Base-by-base conservation (phyloP, 2,888 invertebrate species). In the Siphonodentalium dalli region DNA sequence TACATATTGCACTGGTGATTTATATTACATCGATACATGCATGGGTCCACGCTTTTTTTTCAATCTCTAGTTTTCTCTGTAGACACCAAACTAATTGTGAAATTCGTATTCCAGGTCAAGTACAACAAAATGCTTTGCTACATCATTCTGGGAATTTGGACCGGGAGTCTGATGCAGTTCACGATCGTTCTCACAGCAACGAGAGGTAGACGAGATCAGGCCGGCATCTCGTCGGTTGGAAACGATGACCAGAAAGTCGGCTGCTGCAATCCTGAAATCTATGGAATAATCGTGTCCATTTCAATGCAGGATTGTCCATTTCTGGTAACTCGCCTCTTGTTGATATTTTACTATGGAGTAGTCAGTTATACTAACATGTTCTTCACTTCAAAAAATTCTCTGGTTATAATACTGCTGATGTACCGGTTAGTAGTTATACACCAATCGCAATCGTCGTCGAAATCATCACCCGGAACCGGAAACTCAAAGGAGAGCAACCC, bases 311-410 rank as follows among this genome's bases (percentile, higher is more conserved):
- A 80, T 52, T 68, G 75, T n/a, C 79, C 80, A 2, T 80, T 80
- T 58, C 67, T 80, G 8, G 68, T 74, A 7, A 63, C 79, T 21
- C 74, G 84, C 1, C 85, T 95, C 2, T 86, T 93, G 26, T 88
- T 96, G 38, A 93, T 96, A 55, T 87, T 90, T 9, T 90, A 92
- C 71, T 94, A 91, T 80, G 87, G 88, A 63, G 92, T 95, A 27
- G 89, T 93, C 64, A 93, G 91, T 71, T 94, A 96, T 75, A 94
- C 94, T 89, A 95, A 95, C 79, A 91, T 95, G 56, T 96, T 96
- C 84, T 96, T 96, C 83, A 94, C 94, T 0, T 93, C 93, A 83
- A 91, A 93, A 83, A 93, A 92, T 73, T 90, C 90, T 0, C 82
- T 93, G 79, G 94, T 96, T 9, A 94, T 95, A 56, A 82, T 93